Conservation (phyloP, 2,888 invertebrate species). For the Nebria brevicollis region DNA sequence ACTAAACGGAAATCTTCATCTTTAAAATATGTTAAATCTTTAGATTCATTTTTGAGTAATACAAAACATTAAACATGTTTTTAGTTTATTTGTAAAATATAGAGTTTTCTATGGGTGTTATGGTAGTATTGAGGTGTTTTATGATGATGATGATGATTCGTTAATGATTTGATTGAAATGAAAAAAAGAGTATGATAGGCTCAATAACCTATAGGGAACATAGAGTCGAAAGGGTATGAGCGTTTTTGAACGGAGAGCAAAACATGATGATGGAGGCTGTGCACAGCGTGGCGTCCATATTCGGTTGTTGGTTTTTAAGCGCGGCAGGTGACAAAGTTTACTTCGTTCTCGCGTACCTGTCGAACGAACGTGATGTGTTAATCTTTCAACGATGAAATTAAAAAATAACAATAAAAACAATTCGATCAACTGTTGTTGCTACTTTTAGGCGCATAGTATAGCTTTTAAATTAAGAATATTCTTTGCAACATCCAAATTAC, state of each 20-base stretch:
- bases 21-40: neutral
- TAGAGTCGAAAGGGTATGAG: neutral
- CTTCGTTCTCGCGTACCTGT: slow-evolving; percentile 17
- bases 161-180: neutral
- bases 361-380: slow-evolving; percentile 11
- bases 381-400: slow-evolving; percentile 13
- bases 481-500: neutral
- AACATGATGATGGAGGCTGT: neutral
- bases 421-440: neutral
- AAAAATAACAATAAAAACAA: neutral
- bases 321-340: slow-evolving; percentile 17
- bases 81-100: too few species aligned
- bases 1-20: neutral
- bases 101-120: too few species aligned
- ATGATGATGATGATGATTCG: too few species aligned
- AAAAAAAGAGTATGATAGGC: neutral
- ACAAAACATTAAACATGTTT: too few species aligned
- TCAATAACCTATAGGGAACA: neutral
- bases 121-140: too few species aligned
- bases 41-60: too few species aligned
- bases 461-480: neutral
- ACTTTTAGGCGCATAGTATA: neutral
- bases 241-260: neutral
- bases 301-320: neutral
- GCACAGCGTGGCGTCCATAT: neutral